A percentile compares a stretch with the other conserved stretches of the same genome.
These are phyloP conservation scores for Acleris sparsana DNA, from an alignment of 2,888 invertebrate species.

Conservation along the genomic window DNA sequence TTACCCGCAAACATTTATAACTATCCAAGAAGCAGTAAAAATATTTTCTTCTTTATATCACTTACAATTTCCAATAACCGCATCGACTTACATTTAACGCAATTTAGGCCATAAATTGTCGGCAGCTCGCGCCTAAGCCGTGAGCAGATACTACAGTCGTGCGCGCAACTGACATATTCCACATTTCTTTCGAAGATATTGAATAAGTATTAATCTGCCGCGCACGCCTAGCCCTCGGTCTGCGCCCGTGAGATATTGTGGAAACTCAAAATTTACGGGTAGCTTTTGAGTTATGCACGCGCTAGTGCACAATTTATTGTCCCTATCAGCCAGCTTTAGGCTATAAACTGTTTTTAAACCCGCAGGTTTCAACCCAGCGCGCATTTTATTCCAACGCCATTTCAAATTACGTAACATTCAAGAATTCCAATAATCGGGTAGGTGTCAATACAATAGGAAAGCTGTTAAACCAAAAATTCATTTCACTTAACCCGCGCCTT, in stretches of 20 bases:
- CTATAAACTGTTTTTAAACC: conserved; percentile 58
- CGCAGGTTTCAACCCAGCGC: conserved; percentile 45
- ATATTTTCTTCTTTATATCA: neutral
- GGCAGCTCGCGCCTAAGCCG: conserved; percentile 41
- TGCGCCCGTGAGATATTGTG: conserved; percentile 54
- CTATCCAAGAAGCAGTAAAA: too few species aligned
- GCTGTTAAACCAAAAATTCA: conserved; percentile 53
- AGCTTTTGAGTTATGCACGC: conserved; percentile 51
- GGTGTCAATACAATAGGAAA: conserved; percentile 47
- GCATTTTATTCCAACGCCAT: conserved; percentile 18
- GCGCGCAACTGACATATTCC: conserved; percentile 34
- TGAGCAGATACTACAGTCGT: conserved; percentile 30
- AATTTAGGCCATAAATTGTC: conserved; percentile 50
- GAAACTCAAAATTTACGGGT: conserved; percentile 69
- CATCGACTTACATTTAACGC: conserved; percentile 2
- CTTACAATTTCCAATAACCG: too few species aligned
- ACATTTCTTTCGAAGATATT: conserved; percentile 57
- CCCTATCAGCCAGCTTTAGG: conserved; percentile 52
- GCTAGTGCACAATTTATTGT: conserved; percentile 62
- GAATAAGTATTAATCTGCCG: conserved; percentile 59
- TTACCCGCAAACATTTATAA: too few species aligned
- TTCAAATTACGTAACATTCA: conserved; percentile 43
- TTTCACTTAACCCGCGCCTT: conserved; percentile 44
- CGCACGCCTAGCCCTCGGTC: conserved; percentile 65
- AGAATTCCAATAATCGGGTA: conserved; percentile 42